Percentiles rank a stretch among this genome's conserved stretches.
phyloP scores from a whole-genome alignment of 2,797 vertebrate species.

The Thaleichthys pacificus region DNA sequence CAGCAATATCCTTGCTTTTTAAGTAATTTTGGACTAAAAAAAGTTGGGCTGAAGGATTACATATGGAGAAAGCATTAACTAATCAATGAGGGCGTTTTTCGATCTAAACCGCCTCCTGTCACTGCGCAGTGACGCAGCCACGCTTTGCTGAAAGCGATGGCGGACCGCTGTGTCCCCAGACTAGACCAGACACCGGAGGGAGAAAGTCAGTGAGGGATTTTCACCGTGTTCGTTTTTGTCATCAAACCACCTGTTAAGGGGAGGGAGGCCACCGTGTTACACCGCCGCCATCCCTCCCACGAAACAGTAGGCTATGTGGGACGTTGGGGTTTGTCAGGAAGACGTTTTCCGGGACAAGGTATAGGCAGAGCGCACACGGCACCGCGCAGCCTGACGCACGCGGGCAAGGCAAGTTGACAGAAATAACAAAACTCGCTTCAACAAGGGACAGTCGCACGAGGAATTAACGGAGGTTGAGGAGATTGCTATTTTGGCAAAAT shows the following conservation, averaged over 20 bases:
- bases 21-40: no score
- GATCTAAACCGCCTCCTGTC: constrained; percentile 33
- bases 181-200: constrained; percentile 60
- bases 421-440: constrained; percentile 65
- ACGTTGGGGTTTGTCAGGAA: constrained; percentile 47
- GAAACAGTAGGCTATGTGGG: constrained; percentile 55
- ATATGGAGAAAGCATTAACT: neutral
- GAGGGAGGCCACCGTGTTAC: constrained; percentile 23
- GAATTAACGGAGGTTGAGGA: constrained; percentile 65
- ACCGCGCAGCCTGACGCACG: constrained; percentile 54
- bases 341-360: constrained; percentile 54
- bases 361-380: constrained; percentile 39
- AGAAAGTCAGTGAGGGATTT: constrained; percentile 66
- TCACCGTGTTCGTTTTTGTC: constrained; percentile 31
- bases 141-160: constrained; percentile 67
- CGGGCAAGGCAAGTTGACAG: constrained; percentile 67
- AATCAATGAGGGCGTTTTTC: neutral
- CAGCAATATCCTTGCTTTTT: no score
- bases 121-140: constrained; percentile 70
- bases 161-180: constrained; percentile 65
- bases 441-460: constrained; percentile 50
- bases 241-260: constrained; percentile 54
- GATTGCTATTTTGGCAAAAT: constrained; percentile 69
- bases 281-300: constrained; percentile 29
- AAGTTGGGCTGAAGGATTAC: neutral